Evolutionary conservation across 1,140 invertebrate genomes (phyloP).

Genomic region (Drosophila pallidifrons): DNA sequence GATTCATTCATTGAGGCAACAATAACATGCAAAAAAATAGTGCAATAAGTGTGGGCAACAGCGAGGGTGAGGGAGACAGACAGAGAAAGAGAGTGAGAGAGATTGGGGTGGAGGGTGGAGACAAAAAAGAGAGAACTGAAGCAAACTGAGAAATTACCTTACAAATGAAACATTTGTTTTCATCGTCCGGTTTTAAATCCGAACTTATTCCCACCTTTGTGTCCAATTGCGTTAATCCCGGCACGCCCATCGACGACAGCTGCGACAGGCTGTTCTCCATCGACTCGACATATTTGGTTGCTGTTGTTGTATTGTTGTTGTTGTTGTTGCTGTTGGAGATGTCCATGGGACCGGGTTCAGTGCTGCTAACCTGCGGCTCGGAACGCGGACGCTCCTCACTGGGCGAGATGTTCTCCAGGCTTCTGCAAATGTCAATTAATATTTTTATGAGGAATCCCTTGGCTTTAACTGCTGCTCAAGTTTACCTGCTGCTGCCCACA

Average conservation of each 20-base stretch:
- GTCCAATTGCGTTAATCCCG: constrained; percentile 84
- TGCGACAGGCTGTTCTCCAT: constrained; percentile 76
- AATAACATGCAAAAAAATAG: constrained; percentile 41
- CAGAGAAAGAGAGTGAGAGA: background rate
- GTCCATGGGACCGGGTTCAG: constrained; percentile 73
- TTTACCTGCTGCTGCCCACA: constrained; percentile 77
- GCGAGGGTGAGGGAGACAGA: constrained; percentile 24
- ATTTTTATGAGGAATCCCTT: background rate
- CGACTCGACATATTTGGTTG: constrained; percentile 70
- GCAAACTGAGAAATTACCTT: constrained; percentile 85
- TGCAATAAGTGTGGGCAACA: background rate
- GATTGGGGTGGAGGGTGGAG: constrained; percentile 15
- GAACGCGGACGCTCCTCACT: constrained; percentile 77
- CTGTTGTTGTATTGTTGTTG: constrained; percentile 45
- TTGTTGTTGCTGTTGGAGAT: constrained; percentile 75
- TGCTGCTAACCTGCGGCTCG: constrained; percentile 82
- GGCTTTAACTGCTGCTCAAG: background rate
- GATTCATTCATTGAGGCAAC: background rate
- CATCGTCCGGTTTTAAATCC: constrained; percentile 84
- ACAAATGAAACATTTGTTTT: constrained; percentile 85
- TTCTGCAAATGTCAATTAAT: constrained; percentile 42
- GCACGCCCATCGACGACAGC: constrained; percentile 73
- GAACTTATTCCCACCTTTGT: constrained; percentile 85
- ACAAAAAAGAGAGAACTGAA: constrained; percentile 68
- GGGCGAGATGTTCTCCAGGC: constrained; percentile 73